These are phyloP conservation scores for Hetaerina titia DNA, from an alignment of 2,888 invertebrate species.

Conservation along the genomic window DNA sequence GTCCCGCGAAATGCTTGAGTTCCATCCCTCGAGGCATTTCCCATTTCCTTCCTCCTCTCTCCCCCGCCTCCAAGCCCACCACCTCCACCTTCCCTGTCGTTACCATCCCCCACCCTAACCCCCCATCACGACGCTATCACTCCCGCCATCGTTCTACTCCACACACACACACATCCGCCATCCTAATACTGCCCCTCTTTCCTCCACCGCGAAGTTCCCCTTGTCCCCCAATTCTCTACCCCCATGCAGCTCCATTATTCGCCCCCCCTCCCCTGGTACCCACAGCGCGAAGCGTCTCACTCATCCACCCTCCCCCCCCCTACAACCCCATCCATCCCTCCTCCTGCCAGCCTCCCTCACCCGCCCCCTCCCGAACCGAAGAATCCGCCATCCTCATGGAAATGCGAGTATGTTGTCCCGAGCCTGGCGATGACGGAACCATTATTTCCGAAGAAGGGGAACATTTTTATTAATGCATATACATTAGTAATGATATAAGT, in stretches of 20 bases:
- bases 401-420: constrained; percentile 42
- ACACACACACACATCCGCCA: background rate
- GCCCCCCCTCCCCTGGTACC: background rate
- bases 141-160: background rate
- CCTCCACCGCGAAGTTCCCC: background rate
- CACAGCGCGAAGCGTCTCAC: background rate
- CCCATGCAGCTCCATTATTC: background rate
- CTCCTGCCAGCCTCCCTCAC: background rate
- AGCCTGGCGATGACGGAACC: constrained; percentile 66
- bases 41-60: constrained; percentile 29
- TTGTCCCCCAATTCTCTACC: background rate
- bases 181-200: background rate
- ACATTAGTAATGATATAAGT: constrained; percentile 67
- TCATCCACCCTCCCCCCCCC: background rate
- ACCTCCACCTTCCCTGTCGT: background rate
- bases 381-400: constrained; percentile 31
- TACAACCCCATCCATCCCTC: background rate
- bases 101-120: background rate
- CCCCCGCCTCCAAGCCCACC: background rate
- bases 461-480: constrained; percentile 67
- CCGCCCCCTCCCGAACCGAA: background rate
- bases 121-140: background rate
- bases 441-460: constrained; percentile 59
- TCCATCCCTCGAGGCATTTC: constrained; percentile 59
- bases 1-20: constrained; percentile 54